These are phyloP conservation scores for Machaerirhynchus nigripectus DNA, from an alignment of 2,113 vertebrate species.

Conservation along the genomic window DNA sequence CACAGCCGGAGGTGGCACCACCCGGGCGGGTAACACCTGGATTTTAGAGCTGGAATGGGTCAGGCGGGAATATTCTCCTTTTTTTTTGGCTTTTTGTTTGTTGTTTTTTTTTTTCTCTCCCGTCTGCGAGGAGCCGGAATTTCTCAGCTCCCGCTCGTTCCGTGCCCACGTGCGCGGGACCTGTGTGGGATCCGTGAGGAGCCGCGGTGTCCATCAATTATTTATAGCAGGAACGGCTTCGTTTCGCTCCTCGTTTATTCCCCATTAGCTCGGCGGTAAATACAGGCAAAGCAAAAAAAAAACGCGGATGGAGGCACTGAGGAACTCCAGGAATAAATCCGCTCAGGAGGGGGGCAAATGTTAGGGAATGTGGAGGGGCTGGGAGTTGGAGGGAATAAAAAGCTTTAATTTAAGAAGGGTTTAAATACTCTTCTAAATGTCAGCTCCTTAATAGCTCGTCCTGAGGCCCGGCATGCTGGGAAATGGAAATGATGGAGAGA, in stretches of 20 bases:
- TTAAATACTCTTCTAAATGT: conserved; percentile 45
- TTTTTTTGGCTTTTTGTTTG: neutral
- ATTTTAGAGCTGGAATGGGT: neutral
- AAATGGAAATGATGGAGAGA: conserved; percentile 33
- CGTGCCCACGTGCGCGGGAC: neutral
- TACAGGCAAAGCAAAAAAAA: neutral
- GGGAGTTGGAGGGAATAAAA: conserved; percentile 12
- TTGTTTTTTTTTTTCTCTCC: neutral
- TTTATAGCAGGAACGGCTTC: conserved; percentile 28
- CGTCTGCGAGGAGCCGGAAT: neutral
- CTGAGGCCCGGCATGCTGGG: conserved; percentile 10
- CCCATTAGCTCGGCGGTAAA: neutral
- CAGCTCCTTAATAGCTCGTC: conserved; percentile 32
- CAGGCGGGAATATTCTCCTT: neutral
- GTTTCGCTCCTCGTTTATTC: conserved; percentile 26
- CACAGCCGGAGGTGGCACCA: accelerated
- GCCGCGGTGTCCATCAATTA: conserved; percentile 40
- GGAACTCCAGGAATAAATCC: conserved; percentile 11
- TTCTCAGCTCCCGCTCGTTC: neutral
- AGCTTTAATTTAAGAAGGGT: conserved; percentile 21
- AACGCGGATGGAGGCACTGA: neutral
- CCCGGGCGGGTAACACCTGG: accelerated
- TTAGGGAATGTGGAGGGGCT: neutral
- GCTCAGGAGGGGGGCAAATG: neutral
- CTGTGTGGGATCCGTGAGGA: neutral